Conservation (phyloP, 1,140 invertebrate genomes). For the Drosophila tsacasi region DNA sequence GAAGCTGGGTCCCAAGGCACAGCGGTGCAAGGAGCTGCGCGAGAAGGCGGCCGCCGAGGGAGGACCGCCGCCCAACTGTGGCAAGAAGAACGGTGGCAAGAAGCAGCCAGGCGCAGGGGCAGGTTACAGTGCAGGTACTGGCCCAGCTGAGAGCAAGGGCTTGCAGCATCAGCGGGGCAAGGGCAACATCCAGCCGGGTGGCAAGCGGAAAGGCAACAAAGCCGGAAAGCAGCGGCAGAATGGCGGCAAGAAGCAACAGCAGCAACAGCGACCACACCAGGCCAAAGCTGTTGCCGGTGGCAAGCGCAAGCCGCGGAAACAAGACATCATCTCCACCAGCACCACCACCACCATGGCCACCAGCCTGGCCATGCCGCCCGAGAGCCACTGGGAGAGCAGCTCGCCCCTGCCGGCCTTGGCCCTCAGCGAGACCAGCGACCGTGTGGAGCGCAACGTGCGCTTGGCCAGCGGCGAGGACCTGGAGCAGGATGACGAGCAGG, state of each 20-base stretch:
- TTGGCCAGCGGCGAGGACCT: slow-evolving; percentile 42
- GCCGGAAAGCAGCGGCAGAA: slow-evolving; percentile 48
- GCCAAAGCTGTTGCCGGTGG: slow-evolving; percentile 30
- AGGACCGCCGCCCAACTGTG: slow-evolving; percentile 56
- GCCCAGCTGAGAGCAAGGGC: slow-evolving; percentile 23
- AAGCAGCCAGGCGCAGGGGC: not conserved
- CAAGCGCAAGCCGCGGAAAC: slow-evolving; percentile 47
- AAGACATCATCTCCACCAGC: slow-evolving; percentile 16
- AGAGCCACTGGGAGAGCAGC: slow-evolving; percentile 61
- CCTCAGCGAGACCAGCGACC: slow-evolving; percentile 76
- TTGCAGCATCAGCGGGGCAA: slow-evolving; percentile 28
- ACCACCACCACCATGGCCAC: slow-evolving; percentile 57
- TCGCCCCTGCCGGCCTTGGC: slow-evolving; percentile 64
- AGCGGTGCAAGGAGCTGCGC: slow-evolving; percentile 58
- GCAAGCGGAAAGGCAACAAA: slow-evolving; percentile 49
- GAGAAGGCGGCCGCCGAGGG: slow-evolving; percentile 47
- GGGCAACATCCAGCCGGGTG: slow-evolving; percentile 25
- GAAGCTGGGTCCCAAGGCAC: slow-evolving; percentile 63
- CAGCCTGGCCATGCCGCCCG: slow-evolving; percentile 57
- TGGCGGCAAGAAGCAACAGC: slow-evolving; percentile 41
- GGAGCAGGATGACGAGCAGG: slow-evolving; percentile 37
- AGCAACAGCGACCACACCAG: slow-evolving; percentile 21
- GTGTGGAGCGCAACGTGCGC: slow-evolving; percentile 73
- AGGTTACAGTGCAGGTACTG: not conserved
- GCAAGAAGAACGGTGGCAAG: slow-evolving; percentile 53